Percentiles rank a stretch among this genome's conserved stretches.
phyloP scores from a whole-genome alignment of 2,113 vertebrate genomes.

The Pedetes capensis region DNA sequence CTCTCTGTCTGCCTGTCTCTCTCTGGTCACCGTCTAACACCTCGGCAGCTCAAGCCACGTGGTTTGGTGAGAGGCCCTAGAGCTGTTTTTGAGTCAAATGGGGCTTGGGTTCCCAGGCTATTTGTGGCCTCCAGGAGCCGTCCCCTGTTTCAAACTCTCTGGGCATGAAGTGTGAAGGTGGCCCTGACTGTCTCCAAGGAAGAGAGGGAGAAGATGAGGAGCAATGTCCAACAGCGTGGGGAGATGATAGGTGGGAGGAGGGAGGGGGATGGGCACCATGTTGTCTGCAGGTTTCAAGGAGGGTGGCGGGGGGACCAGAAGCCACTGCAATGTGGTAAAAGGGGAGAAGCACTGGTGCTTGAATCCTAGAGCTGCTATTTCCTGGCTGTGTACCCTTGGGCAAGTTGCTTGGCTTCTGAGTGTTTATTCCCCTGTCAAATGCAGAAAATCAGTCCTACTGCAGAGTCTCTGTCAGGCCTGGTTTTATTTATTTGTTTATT shows the following conservation, averaged over 20 bases:
- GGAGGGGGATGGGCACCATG: background rate
- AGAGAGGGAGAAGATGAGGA: background rate
- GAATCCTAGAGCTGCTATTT: background rate
- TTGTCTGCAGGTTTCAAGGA: background rate
- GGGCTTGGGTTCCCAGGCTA: background rate
- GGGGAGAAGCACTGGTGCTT: background rate
- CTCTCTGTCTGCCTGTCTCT: background rate
- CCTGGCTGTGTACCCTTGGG: background rate
- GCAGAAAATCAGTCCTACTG: background rate
- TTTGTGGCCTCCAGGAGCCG: background rate
- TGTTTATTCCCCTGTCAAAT: background rate
- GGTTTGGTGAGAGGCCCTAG: background rate
- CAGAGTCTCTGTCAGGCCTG: background rate
- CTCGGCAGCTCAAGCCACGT: background rate
- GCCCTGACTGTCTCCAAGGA: background rate
- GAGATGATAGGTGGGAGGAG: background rate
- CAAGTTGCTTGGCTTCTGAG: conserved; percentile 13
- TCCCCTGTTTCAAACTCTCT: background rate
- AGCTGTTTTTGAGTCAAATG: background rate
- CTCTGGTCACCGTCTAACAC: background rate
- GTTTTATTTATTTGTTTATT: background rate
- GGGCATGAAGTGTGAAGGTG: background rate
- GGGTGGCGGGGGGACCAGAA: background rate
- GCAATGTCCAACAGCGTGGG: background rate
- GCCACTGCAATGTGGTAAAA: background rate